phyloP scores from a whole-genome alignment of 2,113 vertebrate species.

The Nipponia nippon region DNA sequence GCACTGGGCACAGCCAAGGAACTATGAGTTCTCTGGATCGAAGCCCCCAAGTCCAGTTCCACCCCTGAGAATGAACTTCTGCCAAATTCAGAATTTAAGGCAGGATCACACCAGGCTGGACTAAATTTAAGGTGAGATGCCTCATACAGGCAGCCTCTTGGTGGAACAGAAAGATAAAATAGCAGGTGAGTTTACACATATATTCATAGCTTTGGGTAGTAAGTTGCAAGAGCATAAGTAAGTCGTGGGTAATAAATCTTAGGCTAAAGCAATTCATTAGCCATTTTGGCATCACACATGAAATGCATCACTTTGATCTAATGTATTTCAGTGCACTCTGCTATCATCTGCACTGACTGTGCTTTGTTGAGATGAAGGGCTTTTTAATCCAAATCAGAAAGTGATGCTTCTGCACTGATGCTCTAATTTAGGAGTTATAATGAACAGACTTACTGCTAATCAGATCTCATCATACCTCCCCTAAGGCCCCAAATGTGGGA shows the following conservation, averaged over 20 bases:
- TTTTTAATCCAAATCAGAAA: constrained; percentile 73
- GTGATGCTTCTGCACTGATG: constrained; percentile 60
- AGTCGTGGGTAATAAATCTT: constrained; percentile 36
- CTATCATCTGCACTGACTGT: constrained; percentile 48
- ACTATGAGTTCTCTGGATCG: not conserved
- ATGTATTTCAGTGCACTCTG: constrained; percentile 30
- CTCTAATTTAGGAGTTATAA: constrained; percentile 69
- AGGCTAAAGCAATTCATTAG: constrained; percentile 38
- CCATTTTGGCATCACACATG: constrained; percentile 21
- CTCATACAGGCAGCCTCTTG: not conserved
- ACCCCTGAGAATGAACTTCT: not conserved
- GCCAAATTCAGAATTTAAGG: not conserved
- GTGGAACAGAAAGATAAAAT: not conserved
- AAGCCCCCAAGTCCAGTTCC: not conserved
- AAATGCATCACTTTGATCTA: constrained; percentile 49
- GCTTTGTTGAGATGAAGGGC: constrained; percentile 69
- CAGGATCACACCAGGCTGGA: not conserved
- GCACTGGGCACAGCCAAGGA: not conserved
- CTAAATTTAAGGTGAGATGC: not conserved
- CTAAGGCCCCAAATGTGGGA: constrained; percentile 61
- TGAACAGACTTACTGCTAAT: constrained; percentile 75
- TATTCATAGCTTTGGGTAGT: not conserved
- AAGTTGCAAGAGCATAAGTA: constrained; percentile 31
- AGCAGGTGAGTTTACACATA: constrained; percentile 22
- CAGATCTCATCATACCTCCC: constrained; percentile 61